phyloP scores from a whole-genome alignment of 53 echinoderm and acorn worm genomes.

The Stichopus horrens region DNA sequence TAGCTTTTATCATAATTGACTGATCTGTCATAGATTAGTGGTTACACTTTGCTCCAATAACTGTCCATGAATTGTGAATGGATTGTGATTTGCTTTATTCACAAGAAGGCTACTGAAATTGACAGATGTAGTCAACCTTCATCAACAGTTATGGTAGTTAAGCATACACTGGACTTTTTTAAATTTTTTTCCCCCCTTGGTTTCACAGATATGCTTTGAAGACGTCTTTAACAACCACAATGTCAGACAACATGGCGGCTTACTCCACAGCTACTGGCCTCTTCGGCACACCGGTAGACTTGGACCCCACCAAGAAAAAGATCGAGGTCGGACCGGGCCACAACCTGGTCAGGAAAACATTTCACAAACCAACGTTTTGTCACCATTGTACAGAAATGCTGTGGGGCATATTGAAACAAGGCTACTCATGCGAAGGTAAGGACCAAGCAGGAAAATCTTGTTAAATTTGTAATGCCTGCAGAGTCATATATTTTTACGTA shows the following conservation, averaged over 20 bases:
- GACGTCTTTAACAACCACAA: background rate
- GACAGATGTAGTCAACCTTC: too few species aligned
- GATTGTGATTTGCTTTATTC: too few species aligned
- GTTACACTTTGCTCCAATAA: too few species aligned
- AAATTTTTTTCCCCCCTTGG: background rate
- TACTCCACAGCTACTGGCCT: constrained; percentile 73
- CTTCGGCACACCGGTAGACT: constrained; percentile 81
- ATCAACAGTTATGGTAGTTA: too few species aligned
- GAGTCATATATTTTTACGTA: too few species aligned
- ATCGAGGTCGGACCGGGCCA: constrained; percentile 73
- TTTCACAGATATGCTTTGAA: constrained; percentile 33
- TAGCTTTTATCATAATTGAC: too few species aligned
- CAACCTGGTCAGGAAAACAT: constrained; percentile 85
- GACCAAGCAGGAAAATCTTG: background rate
- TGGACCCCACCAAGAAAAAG: constrained; percentile 76
- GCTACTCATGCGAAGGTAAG: constrained; percentile 96
- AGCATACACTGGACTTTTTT: background rate
- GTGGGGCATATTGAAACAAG: constrained; percentile 94
- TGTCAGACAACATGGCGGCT: constrained; percentile 30
- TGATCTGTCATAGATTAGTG: too few species aligned
- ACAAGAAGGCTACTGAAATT: too few species aligned
- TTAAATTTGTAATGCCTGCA: too few species aligned
- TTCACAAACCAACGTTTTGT: constrained; percentile 95
- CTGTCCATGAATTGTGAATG: too few species aligned
- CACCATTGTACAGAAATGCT: constrained; percentile 99